Conservation (phyloP, 2,113 vertebrate genomes). For the Sander lucioperca region DNA sequence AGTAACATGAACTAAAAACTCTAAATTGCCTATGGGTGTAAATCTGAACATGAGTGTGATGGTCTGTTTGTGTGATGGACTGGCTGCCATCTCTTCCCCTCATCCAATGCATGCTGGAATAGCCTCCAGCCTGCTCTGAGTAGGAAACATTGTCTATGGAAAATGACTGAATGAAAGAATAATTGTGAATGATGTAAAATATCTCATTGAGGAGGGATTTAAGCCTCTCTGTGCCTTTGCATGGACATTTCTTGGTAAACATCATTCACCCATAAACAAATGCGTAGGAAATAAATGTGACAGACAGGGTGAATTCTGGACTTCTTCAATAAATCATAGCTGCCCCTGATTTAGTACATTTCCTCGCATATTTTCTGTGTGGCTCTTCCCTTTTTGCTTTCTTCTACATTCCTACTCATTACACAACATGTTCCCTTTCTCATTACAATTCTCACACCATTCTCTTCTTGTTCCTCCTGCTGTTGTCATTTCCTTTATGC, state of each 20-base stretch:
- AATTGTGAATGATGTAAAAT: constrained; percentile 58
- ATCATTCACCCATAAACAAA: constrained; percentile 50
- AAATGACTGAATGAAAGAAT: constrained; percentile 51
- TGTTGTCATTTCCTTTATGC: constrained; percentile 46
- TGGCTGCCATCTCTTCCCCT: constrained; percentile 18
- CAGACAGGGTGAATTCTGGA: constrained; percentile 45
- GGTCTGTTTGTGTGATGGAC: constrained; percentile 43
- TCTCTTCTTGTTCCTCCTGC: constrained; percentile 27
- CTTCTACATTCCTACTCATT: constrained; percentile 35
- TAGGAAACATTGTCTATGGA: constrained; percentile 19
- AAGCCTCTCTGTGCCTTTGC: constrained; percentile 5
- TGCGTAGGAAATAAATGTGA: constrained; percentile 48
- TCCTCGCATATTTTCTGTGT: constrained; percentile 22
- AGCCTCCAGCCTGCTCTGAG: constrained; percentile 45
- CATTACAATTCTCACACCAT: constrained; percentile 49
- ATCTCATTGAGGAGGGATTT: constrained; percentile 52
- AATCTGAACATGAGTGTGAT: constrained; percentile 38
- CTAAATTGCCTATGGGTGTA: constrained; percentile 17
- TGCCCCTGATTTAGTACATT: constrained; percentile 45
- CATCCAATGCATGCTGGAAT: constrained; percentile 37
- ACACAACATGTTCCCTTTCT: constrained; percentile 36
- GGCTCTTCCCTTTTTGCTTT: constrained; percentile 17
- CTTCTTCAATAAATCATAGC: constrained; percentile 55
- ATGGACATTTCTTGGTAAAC: constrained; percentile 51
- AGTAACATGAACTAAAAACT: constrained; percentile 37